phyloP scores from a whole-genome alignment of 2,113 vertebrate genomes.

The Indicator indicator region DNA sequence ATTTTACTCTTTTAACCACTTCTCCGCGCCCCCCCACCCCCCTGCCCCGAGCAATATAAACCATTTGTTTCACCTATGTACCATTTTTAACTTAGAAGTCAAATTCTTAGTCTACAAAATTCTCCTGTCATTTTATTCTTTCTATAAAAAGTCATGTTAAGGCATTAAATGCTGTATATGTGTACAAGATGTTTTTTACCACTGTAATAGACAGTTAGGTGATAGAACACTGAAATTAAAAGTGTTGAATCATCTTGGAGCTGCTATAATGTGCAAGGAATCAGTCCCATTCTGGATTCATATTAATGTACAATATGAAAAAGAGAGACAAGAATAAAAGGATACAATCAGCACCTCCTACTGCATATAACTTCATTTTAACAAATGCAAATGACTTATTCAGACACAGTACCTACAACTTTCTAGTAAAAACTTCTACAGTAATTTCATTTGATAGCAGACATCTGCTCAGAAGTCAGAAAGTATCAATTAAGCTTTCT shows the following conservation, averaged over 20 bases:
- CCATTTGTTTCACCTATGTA: neutral
- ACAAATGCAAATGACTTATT: conserved; percentile 36
- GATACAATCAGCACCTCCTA: conserved; percentile 20
- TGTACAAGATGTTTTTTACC: neutral
- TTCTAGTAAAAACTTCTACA: conserved; percentile 36
- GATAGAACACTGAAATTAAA: conserved; percentile 10
- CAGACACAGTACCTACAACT: conserved; percentile 11
- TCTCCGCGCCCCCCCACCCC: too few species aligned
- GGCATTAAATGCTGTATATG: neutral
- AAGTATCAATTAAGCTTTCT: conserved; percentile 62
- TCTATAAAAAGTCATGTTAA: neutral
- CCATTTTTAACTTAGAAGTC: neutral
- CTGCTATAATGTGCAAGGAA: neutral
- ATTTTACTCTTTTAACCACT: neutral
- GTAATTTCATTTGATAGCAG: conserved; percentile 41
- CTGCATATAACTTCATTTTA: neutral
- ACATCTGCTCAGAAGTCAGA: conserved; percentile 53
- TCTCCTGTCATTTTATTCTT: neutral
- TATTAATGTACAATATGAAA: neutral
- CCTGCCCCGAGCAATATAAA: neutral
- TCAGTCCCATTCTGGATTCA: neutral
- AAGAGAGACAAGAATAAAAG: conserved; percentile 11
- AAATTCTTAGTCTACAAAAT: neutral
- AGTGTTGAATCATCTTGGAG: neutral
- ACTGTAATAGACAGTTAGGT: neutral